A percentile compares a stretch with the other conserved stretches of the same genome.
Conservation (phyloP, 2,113 vertebrate genomes). For the Zosterops pallidus region DNA sequence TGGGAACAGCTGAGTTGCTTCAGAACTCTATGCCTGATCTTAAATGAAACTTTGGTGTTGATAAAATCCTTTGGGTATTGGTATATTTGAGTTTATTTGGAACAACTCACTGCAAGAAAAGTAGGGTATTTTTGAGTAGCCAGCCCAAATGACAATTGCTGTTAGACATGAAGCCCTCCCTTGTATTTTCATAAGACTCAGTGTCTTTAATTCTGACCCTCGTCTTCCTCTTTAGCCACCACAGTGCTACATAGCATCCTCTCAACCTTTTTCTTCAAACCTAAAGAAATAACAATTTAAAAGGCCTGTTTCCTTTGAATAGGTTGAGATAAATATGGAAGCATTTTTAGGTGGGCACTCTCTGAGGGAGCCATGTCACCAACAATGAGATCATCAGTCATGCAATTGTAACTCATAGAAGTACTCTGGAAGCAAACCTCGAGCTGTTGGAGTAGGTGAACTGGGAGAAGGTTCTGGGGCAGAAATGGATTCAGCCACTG, state of each 20-base stretch:
- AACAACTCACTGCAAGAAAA: background rate
- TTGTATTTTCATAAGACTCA: background rate
- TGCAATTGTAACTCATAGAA: background rate
- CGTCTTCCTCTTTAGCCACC: background rate
- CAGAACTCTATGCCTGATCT: background rate
- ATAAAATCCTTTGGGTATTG: background rate
- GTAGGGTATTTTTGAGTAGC: background rate
- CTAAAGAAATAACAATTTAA: background rate
- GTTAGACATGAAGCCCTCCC: background rate
- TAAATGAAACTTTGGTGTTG: background rate
- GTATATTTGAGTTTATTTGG: accelerated
- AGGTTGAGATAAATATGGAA: background rate
- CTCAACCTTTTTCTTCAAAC: background rate
- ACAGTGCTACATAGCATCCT: accelerated
- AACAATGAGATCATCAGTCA: background rate
- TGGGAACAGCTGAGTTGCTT: background rate
- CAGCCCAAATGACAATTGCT: background rate
- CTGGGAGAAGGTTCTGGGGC: background rate
- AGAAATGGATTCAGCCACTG: background rate
- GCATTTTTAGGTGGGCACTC: background rate
- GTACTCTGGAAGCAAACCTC: background rate
- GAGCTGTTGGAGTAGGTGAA: background rate
- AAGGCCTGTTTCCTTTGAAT: background rate
- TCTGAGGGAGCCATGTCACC: background rate
- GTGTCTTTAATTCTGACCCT: background rate